Evolutionary conservation across 2,797 vertebrate genomes (phyloP), one percentile per base, ranked within the genome.

Genomic region (Jordanella pulchra): DNA sequence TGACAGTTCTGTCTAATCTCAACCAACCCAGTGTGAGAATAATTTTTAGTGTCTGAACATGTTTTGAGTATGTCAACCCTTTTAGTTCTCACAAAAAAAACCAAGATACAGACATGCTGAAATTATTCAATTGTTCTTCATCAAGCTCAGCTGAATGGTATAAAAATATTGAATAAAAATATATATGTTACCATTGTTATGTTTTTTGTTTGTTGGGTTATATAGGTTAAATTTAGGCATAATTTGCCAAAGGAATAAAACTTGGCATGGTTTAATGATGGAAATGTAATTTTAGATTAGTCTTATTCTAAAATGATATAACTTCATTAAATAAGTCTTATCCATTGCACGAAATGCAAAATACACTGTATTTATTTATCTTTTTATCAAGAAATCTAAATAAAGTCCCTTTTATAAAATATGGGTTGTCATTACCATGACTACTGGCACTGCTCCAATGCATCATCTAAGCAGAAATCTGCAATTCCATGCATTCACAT

Each of bases 1-100:
- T 63, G 60, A 63, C 60, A 63, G 35, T 39, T 63, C 60, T 63
- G 60, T 63, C 60, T 63, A 63, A 63, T 63, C 60, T 63, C 23
- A 44, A 23, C 23, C 60, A 63, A 63, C 35, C 39, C 23, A 42
- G 60, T 63, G 60, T 42, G 60, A 63, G 35, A 44, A 63, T 63
- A 63, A 63, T 69, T 44, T 30, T 30, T 66, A 27, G 17, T 72
- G 7, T 51, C 65, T 12, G 48, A 75, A 39, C 44, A 77, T 58
- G 7, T 18, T 63, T 63, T 44, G 23, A 44, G 42, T 42, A 15
- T 63, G 23, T 63, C 35, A 44, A 23, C 23, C 60, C 23, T 42
- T 63, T 63, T 42, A 25, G 60, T 42, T 42, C 60, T 25, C 15
- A 42, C 25, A n/a, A 39, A 61, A 23, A 39, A 39, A 63, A 23